Evolutionary conservation across 37 sponge, comb jelly and placozoan genomes (phyloP).

Genomic region (Aphrocallistes beatrix): DNA sequence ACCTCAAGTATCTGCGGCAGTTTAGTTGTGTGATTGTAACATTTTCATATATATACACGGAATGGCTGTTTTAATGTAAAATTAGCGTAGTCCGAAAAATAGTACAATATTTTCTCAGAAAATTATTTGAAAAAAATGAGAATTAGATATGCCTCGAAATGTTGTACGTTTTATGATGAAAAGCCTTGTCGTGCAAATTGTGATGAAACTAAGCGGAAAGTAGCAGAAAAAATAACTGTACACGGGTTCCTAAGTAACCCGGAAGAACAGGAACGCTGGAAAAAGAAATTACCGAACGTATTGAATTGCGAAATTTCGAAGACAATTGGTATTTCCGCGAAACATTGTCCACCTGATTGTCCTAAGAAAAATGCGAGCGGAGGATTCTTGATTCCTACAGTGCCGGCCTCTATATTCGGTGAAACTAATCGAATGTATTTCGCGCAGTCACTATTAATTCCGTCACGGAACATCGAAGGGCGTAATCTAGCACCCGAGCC

Average conservation of each 20-base stretch:
- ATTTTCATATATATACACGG: no score
- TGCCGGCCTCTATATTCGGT: background rate
- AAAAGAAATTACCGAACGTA: background rate
- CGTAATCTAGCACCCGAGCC: conserved; percentile 3
- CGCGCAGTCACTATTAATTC: background rate
- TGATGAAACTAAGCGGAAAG: background rate
- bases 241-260: conserved; percentile 1
- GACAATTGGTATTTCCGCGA: background rate
- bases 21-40: no score
- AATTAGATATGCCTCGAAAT: conserved; percentile 4
- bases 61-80: no score
- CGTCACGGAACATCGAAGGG: conserved; percentile 17
- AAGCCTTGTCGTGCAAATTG: conserved; percentile 17
- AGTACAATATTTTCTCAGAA: no score
- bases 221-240: conserved; percentile 9
- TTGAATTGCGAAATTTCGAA: background rate
- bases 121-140: background rate
- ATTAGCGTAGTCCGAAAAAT: no score
- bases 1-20: no score
- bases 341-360: background rate
- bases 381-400: conserved; percentile 13
- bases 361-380: background rate
- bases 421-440: conserved; percentile 12
- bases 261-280: conserved; percentile 19
- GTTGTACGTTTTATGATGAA: conserved; percentile 1